Evolutionary conservation across 2,113 vertebrate genomes (phyloP).

Genomic region (Drymodes brunneopygia): DNA sequence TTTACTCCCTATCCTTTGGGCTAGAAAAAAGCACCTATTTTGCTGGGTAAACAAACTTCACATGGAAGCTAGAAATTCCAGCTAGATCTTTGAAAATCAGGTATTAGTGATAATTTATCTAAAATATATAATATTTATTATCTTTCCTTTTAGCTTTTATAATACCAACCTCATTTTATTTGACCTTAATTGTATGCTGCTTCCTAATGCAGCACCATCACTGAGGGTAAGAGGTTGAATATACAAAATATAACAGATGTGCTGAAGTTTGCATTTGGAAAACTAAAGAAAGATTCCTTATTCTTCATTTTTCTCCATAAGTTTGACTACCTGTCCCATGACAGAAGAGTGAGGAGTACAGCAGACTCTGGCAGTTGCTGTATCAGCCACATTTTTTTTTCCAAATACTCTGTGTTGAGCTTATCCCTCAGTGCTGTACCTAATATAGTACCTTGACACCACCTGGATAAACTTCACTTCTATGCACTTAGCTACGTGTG

Average conservation of each 20-base stretch:
- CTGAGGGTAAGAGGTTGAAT: background rate
- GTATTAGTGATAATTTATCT: background rate
- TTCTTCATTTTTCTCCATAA: background rate
- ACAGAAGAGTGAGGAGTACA: background rate
- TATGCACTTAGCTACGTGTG: background rate
- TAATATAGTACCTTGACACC: background rate
- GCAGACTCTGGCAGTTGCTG: background rate
- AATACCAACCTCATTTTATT: background rate
- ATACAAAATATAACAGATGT: background rate
- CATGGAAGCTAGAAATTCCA: background rate
- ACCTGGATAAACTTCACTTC: conserved; percentile 33
- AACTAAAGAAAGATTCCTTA: background rate
- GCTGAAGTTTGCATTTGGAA: background rate
- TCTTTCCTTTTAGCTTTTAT: background rate
- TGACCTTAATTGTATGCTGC: background rate
- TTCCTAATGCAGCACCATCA: background rate
- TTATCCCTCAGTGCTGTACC: background rate
- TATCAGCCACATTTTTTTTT: background rate
- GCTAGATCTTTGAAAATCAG: background rate
- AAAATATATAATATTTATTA: background rate
- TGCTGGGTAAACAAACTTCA: background rate
- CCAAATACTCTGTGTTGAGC: background rate
- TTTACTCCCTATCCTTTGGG: background rate
- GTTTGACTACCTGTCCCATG: background rate
- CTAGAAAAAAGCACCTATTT: background rate